Base-by-base conservation (phyloP, 2,888 invertebrate species). In the Fragum sueziense region DNA sequence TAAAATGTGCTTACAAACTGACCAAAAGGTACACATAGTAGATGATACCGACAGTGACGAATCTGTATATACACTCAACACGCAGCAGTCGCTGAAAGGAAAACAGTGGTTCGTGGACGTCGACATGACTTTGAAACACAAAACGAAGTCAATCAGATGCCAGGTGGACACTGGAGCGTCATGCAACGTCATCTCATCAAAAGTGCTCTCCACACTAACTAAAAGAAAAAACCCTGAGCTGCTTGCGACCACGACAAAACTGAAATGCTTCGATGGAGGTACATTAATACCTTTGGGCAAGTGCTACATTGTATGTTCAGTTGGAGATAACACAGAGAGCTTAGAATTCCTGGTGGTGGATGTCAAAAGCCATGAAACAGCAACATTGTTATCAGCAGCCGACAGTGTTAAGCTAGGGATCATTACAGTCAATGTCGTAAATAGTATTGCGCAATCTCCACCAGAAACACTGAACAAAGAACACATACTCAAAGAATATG, bases 111-210 rank as follows among this genome's bases (percentile, higher is more conserved):
- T 31, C 52, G 70, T 52, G 2, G 31, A 52, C 31, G 54, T 68
- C 11, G 34, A n/a, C 52, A 52, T 52, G 52, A 29, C 29, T 6
- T 20, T 70, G 29, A 27, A 51, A 20, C 14, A 31, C 11, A 37
- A 0, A 17, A 59, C 33, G 2, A 74, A 59, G 17, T 57, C 68
- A 6, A 17, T 74, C 2, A 74, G 78, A 22, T 62, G 37, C 27
- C 70, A 65, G n/a, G 22, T 69, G 7, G 69, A 74, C 41, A 74
- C 37, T 22, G 74, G 62, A 4, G 69, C 61, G 4, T 34, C 62
- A 7, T 57, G 69, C 31, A 74, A 74, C 34, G 54, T 74, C 17
- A 74, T 70, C 3, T 22, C 33, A n/a, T 57, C 20, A n/a, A 68
- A 22, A 22, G 33, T n/a, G 41, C 34, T 54, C 25, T 41, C 27